These are phyloP conservation scores for Poeciliopsis turrubarensis DNA, from an alignment of 2,113 vertebrate genomes.

Conservation along the genomic window DNA sequence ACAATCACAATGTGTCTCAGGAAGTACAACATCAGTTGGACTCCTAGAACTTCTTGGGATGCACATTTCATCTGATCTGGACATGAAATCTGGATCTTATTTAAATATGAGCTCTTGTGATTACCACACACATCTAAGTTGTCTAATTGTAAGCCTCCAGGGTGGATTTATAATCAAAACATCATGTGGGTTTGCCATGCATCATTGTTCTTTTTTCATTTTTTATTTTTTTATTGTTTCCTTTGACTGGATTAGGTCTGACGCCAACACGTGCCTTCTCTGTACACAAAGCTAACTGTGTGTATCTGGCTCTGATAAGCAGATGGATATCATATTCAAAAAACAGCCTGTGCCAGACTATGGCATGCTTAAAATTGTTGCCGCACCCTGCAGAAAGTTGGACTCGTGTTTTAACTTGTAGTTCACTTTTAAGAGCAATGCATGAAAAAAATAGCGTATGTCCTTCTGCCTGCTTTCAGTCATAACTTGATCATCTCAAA, in stretches of 20 bases:
- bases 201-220: background rate
- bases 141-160: slow-evolving; percentile 1
- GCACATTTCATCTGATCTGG: background rate
- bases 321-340: slow-evolving; percentile 46
- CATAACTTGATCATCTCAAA: slow-evolving; percentile 10
- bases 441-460: slow-evolving; percentile 14
- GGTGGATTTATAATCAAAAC: background rate
- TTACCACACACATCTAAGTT: background rate
- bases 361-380: slow-evolving; percentile 50
- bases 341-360: slow-evolving; percentile 40
- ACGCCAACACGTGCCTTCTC: slow-evolving; percentile 25
- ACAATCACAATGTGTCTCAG: slow-evolving; percentile 1
- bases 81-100: slow-evolving; percentile 18
- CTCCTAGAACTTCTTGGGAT: background rate
- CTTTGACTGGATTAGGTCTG: background rate
- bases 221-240: background rate
- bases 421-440: slow-evolving; percentile 12
- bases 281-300: slow-evolving; percentile 31
- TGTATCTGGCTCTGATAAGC: slow-evolving; percentile 24
- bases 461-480: slow-evolving; percentile 11
- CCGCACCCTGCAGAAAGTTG: slow-evolving; percentile 43
- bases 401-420: slow-evolving; percentile 67
- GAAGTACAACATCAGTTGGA: slow-evolving; percentile 4
- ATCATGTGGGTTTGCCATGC: background rate
- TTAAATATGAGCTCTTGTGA: background rate